phyloP scores from a whole-genome alignment of 2,797 vertebrate species.

The Lacerta agilis region DNA sequence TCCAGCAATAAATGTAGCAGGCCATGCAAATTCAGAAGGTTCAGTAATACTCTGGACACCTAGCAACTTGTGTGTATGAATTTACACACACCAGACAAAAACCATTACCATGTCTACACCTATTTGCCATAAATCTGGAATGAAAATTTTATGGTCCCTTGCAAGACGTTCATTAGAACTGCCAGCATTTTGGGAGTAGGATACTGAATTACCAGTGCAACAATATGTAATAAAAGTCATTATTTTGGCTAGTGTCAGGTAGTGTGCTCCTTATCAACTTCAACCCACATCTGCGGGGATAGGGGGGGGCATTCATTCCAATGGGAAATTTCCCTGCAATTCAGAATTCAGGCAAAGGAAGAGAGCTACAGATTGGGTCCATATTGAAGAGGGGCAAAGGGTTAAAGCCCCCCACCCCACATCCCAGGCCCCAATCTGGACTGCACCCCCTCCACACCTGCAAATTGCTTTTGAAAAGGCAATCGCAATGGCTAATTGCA shows the following conservation, averaged over 20 bases:
- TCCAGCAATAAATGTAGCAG: neutral
- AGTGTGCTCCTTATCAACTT: neutral
- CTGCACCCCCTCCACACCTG: neutral
- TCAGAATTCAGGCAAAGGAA: neutral
- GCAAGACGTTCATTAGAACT: neutral
- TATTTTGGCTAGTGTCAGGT: neutral
- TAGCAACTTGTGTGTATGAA: neutral
- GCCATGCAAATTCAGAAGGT: neutral
- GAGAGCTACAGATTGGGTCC: too few relatives aligned
- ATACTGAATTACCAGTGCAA: neutral
- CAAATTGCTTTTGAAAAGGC: neutral
- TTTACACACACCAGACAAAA: neutral
- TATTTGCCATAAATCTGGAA: neutral
- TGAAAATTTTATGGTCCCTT: neutral
- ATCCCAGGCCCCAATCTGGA: neutral
- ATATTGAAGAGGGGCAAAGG: too few relatives aligned
- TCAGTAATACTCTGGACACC: neutral
- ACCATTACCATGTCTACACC: neutral
- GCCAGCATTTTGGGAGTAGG: neutral
- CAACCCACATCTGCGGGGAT: neutral
- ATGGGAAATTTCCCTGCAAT: neutral
- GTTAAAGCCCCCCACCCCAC: too few relatives aligned
- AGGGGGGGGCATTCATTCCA: neutral
- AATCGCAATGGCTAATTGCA: neutral
- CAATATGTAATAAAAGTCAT: neutral